Evolutionary conservation across 53 echinoderm and acorn worm genomes (phyloP), one percentile per base, ranked within the genome.

Genomic region (Zoroaster sp.): DNA sequence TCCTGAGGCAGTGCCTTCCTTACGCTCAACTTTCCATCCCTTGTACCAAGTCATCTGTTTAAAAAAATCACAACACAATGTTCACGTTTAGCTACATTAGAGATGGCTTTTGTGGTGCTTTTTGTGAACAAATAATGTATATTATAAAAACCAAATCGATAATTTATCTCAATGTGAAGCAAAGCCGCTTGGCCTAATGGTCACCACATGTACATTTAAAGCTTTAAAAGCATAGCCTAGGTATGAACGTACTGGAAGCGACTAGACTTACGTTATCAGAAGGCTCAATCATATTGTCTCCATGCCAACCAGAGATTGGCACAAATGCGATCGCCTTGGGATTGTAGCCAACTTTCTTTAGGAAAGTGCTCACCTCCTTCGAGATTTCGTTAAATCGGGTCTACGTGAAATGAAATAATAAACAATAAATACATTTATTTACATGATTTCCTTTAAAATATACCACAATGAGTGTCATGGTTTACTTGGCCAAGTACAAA

Each of bases 281-380:
- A 34, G 90, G 33, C 38, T 96, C 96, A n/a, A 94, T 3, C 92
- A 96, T 96, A 86, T 96, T 96, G 49, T 96, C 96, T 1, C 94
- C 96, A 70, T 92, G 90, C 88, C 86, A 92, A 12, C 94, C 94
- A 78, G 96, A 94, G 17, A 96, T 92, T 4, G 96, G 96, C 2
- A 94, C 90, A 69, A 92, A 94, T 0, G 94, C 78, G 31, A 96
- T 90, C 2, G 80, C 37, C 65, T 94, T 90, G 46, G 94, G 92
- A 69, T 96, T 88, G 90, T 96, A 96, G 35, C 96, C 96, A 13
- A 94, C 75, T 43, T 94, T 92, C 91, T 94, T 94, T 52, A 94
- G 35, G 88, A 90, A 92, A 15, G 15, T 40, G 1, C 69, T 36
- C 15, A 96, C 94, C 77, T 92, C 96, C 77, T 96, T 92, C 35